Base-by-base conservation (phyloP, 2,888 invertebrate genomes). In the Bugula neritina region DNA sequence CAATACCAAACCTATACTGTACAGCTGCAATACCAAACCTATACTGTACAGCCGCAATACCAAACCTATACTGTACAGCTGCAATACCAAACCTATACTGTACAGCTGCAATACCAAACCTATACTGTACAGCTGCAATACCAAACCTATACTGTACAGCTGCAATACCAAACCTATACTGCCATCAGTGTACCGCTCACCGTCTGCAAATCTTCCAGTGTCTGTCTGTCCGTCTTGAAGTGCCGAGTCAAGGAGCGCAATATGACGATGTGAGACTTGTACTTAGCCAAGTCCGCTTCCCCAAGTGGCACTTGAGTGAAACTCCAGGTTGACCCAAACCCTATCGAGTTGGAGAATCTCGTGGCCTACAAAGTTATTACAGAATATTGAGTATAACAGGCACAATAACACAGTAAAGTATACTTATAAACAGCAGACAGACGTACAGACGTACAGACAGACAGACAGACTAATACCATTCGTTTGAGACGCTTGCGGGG, bases 181-280 rank as follows among this genome's bases (percentile, higher is more conserved):
- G n/a, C n/a, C n/a, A n/a, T n/a, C n/a, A n/a, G n/a, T n/a, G n/a
- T n/a, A n/a, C n/a, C 17, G 10, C 63, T 13, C 10, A 63, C 63
- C 27, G 63, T 63, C 31, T 63, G 63, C 5, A 63, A 31, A n/a
- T 63, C 63, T 63, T 63, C 25, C 63, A 63, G 63, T 25, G 63
- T 63, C 63, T 63, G 25, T 31, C 63, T 27, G 63, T 63, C 63
- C 27, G 27, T 63, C 31, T 63, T 63, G 31, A 63, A 63, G 13
- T 63, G 63, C 31, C 63, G 2, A 31, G 27, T 63, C 2, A 63
- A 31, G 5, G 25, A 27, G 21, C 27, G 21, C 3, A 63, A 5
- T 13, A 63, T 27, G 17, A 63, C 63, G 2, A 63, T 31, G 17
- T 63, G 10, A 2, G 63, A 63, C 13, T 63, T 25, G 31, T 63